Conservation (phyloP, 2,888 invertebrate species). For the Cataglyphis albicans region DNA sequence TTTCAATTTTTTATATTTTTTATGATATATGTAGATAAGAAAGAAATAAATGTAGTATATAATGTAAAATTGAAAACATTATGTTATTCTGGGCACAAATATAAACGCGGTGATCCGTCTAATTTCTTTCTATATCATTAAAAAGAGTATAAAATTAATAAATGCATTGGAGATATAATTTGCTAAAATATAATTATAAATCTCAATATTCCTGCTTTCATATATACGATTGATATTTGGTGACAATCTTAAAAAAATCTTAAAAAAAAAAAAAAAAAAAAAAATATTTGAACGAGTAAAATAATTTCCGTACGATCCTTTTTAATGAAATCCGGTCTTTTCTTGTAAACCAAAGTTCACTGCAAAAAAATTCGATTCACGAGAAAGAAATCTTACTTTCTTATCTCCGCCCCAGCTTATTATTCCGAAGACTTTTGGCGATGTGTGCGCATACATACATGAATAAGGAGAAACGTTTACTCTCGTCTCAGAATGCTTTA, state of each 20-base stretch:
- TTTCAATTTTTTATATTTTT: not conserved
- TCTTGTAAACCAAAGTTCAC: not conserved
- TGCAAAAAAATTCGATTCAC: constrained; percentile 8
- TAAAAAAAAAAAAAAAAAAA: not conserved
- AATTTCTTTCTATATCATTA: not conserved
- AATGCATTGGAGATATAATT: not conserved
- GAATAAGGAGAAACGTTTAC: constrained; percentile 18
- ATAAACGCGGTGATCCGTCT: not conserved
- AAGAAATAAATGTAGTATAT: not conserved
- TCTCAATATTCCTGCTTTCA: not conserved
- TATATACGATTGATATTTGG: not conserved
- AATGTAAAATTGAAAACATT: not conserved
- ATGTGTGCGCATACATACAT: constrained; percentile 24
- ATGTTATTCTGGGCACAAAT: not conserved
- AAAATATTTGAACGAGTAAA: constrained; percentile 3
- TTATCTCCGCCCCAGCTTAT: constrained; percentile 25
- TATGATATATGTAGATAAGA: not conserved
- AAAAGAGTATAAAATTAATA: not conserved
- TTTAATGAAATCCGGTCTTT: not conserved
- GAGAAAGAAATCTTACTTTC: constrained; percentile 16
- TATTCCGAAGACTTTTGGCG: constrained; percentile 29
- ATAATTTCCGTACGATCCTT: not conserved
- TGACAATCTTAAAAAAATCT: too few species aligned
- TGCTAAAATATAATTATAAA: constrained; percentile 2
- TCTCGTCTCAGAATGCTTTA: not conserved